Percentiles rank a stretch among this genome's conserved stretches.
Evolutionary conservation across 64 coral and sea anemone genomes (phyloP).

Genomic region (Platygyra sinensis): DNA sequence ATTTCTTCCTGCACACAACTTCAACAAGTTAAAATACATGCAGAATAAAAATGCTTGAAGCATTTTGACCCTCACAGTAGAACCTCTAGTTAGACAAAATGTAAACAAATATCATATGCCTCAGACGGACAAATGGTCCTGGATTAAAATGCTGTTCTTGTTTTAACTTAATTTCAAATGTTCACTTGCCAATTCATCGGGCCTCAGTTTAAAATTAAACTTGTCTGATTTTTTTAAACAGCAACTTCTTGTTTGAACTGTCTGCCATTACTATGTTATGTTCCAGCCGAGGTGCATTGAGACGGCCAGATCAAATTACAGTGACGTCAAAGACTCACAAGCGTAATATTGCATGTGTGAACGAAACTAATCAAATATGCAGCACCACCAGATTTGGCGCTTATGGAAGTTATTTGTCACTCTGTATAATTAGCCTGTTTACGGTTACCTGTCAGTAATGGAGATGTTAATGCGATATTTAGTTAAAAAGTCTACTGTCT

Average conservation of each 20-base stretch:
- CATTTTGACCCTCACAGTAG: not conserved
- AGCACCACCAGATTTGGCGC: too few species aligned
- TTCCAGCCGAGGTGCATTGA: too few species aligned
- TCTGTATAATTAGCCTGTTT: too few species aligned
- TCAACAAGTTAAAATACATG: not conserved
- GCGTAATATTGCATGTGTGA: too few species aligned
- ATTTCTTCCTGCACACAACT: not conserved
- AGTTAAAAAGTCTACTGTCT: too few species aligned
- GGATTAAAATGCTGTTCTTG: not conserved
- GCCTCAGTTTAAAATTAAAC: not conserved
- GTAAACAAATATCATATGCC: not conserved
- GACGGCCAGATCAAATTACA: too few species aligned
- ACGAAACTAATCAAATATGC: too few species aligned
- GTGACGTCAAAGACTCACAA: too few species aligned
- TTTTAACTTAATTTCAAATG: not conserved
- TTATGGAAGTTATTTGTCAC: too few species aligned
- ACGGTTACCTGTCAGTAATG: too few species aligned
- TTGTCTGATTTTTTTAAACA: not conserved
- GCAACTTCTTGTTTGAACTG: not conserved
- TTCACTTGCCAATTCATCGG: not conserved
- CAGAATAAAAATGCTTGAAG: not conserved
- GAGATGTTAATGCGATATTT: too few species aligned
- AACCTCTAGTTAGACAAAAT: not conserved
- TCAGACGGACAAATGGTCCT: not conserved
- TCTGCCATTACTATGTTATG: not conserved